Evolutionary conservation across 2,113 vertebrate species (phyloP).

Genomic region (Corvus moneduloides): DNA sequence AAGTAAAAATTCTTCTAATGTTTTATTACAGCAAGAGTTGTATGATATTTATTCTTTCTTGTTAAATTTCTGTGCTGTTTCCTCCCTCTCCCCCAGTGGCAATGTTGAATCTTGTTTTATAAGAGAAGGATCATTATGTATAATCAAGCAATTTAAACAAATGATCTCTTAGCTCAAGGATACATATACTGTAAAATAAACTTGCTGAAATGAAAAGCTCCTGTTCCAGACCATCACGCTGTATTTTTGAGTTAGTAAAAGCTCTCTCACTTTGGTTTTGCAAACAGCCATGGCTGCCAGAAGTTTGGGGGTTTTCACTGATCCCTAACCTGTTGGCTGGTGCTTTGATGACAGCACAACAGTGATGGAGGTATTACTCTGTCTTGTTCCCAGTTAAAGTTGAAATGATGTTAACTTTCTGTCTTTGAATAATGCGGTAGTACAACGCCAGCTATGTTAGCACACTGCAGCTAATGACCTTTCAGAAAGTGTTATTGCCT

Average conservation of each 20-base stretch:
- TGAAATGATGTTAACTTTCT: neutral
- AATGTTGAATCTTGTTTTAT: constrained; percentile 73
- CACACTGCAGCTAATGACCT: neutral
- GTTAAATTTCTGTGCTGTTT: constrained; percentile 64
- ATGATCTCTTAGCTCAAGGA: constrained; percentile 55
- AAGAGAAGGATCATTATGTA: constrained; percentile 63
- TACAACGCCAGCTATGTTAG: neutral
- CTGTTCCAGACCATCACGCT: neutral
- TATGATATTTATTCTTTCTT: constrained; percentile 58
- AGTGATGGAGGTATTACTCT: neutral
- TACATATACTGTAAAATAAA: neutral
- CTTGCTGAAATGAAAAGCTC: constrained; percentile 22
- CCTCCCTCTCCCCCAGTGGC: constrained; percentile 2
- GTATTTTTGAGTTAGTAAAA: neutral
- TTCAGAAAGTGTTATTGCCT: neutral
- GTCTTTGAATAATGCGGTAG: neutral
- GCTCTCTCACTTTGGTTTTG: neutral
- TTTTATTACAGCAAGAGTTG: constrained; percentile 57
- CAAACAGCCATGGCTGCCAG: neutral
- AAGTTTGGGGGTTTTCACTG: neutral
- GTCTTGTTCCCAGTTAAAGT: neutral
- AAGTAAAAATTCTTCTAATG: constrained; percentile 56
- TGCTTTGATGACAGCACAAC: neutral
- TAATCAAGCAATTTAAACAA: constrained; percentile 74
- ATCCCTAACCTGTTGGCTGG: neutral